A percentile compares a stretch with the other conserved stretches of the same genome.
Conservation (phyloP, 2,797 vertebrate genomes). For the Chiroxiphia lanceolata region DNA sequence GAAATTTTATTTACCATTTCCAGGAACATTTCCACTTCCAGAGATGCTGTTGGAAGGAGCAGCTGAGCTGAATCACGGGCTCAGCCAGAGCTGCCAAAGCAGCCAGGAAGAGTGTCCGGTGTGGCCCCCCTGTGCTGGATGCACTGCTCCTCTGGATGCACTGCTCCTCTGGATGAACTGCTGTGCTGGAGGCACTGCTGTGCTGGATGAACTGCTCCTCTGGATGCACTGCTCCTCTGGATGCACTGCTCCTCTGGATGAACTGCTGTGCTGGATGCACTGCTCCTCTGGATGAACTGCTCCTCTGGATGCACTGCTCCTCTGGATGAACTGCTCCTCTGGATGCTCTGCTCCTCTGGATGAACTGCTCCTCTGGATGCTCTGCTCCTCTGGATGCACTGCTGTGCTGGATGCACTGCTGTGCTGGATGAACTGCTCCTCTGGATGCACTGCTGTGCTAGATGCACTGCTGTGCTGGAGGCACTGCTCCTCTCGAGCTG, state of each 20-base stretch:
- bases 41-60: not conserved
- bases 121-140: accelerated
- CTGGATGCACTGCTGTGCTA: no score
- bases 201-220: accelerated
- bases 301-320: no score
- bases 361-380: not conserved
- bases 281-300: not conserved
- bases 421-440: accelerated
- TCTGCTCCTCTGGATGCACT: accelerated
- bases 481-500: not conserved
- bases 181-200: not conserved
- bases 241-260: accelerated
- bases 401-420: accelerated
- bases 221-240: not conserved
- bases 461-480: accelerated
- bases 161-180: accelerated
- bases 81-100: not conserved
- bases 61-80: not conserved
- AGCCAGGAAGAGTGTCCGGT: accelerated
- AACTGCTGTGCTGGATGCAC: accelerated
- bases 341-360: accelerated
- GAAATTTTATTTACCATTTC: constrained; percentile 41
- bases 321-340: accelerated
- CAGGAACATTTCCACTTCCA: not conserved
- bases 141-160: accelerated